Percentiles rank a stretch among this genome's conserved stretches.
These are phyloP conservation scores for Linyphia triangularis DNA, from an alignment of 2,888 invertebrate genomes.

Conservation along the genomic window DNA sequence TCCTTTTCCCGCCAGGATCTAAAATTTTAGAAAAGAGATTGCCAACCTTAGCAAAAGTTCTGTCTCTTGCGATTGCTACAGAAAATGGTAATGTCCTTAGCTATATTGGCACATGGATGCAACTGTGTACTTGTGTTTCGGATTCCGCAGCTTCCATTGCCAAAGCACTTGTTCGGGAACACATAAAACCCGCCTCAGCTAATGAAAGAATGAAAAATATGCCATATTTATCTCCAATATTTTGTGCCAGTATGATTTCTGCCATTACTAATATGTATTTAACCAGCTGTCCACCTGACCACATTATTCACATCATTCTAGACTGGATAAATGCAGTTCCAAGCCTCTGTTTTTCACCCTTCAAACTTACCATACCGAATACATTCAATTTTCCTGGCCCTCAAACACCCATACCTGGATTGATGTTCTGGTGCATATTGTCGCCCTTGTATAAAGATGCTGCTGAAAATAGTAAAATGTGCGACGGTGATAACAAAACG, in stretches of 20 bases:
- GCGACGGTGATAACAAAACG: conserved; percentile 32
- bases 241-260: conserved; percentile 69
- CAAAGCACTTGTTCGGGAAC: conserved; percentile 55
- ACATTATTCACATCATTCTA: conserved; percentile 57
- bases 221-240: conserved; percentile 59
- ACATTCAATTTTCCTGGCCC: conserved; percentile 62
- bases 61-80: conserved; percentile 70
- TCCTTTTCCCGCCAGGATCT: conserved; percentile 65
- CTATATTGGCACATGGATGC: conserved; percentile 72
- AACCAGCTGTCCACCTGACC: conserved; percentile 52
- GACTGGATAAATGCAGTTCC: conserved; percentile 64
- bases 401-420: conserved; percentile 67
- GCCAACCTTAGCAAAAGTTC: conserved; percentile 59
- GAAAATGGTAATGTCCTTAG: conserved; percentile 70
- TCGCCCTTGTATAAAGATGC: conserved; percentile 58
- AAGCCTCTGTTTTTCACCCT: conserved; percentile 52
- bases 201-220: conserved; percentile 56
- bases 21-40: conserved; percentile 61
- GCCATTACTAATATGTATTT: conserved; percentile 66
- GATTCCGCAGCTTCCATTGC: conserved; percentile 64
- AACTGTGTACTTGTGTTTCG: conserved; percentile 51
- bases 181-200: conserved; percentile 39
- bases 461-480: neutral
- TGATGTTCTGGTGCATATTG: conserved; percentile 69
- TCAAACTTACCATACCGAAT: conserved; percentile 61